Evolutionary conservation across 2,113 vertebrate genomes (phyloP).

Genomic region (Lasiurus borealis): DNA sequence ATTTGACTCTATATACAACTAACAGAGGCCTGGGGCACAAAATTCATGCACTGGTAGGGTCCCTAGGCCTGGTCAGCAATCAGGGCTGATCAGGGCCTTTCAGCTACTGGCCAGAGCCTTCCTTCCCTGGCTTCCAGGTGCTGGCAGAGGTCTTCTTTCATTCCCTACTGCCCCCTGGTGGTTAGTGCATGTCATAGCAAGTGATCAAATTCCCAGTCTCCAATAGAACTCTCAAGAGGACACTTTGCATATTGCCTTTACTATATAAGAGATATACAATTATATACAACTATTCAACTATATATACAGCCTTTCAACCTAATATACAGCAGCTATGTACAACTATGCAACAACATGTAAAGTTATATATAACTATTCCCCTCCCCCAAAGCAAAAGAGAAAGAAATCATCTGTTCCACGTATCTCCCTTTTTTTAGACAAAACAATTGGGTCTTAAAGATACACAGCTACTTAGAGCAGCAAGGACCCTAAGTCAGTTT

Average conservation of each 20-base stretch:
- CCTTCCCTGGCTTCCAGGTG: no score
- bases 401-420: not conserved
- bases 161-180: no score
- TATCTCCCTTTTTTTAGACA: not conserved
- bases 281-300: not conserved
- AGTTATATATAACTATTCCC: not conserved
- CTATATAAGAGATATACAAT: not conserved
- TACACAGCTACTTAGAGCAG: not conserved
- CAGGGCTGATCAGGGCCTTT: no score
- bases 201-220: no score
- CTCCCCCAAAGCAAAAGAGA: not conserved
- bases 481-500: not conserved
- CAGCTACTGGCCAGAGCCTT: no score
- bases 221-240: no score
- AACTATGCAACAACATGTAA: not conserved
- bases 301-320: not conserved
- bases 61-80: no score
- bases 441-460: not conserved
- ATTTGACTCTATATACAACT: not conserved
- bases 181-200: no score
- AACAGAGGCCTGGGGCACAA: not conserved
- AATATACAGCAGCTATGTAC: not conserved
- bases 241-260: no score
- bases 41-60: no score
- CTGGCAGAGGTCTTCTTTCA: no score